Conservation (phyloP, 1,140 invertebrate species). For the Capitella teleta region DNA sequence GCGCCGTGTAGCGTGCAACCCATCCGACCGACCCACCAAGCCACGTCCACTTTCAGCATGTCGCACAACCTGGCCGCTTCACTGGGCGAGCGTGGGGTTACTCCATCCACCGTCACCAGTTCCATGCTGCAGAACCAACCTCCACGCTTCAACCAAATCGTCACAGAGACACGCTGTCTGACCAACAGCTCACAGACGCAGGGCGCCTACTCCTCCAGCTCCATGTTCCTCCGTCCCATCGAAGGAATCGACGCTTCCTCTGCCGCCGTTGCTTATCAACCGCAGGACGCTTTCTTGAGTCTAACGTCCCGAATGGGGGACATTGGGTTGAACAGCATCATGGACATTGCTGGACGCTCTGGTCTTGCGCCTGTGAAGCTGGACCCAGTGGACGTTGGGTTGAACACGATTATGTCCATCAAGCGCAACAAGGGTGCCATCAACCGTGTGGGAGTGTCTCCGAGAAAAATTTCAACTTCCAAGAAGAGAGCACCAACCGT, state of each 20-base stretch:
- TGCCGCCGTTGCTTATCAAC: not conserved
- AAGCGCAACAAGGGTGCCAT: too few relatives aligned
- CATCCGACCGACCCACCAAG: constrained; percentile 32
- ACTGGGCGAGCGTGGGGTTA: constrained; percentile 65
- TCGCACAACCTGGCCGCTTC: constrained; percentile 66
- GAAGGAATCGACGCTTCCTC: not conserved
- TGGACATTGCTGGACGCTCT: not conserved
- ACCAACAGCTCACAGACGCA: not conserved
- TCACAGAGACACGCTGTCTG: constrained; percentile 5
- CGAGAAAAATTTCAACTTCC: too few relatives aligned
- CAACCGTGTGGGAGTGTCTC: too few relatives aligned
- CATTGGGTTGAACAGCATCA: constrained; percentile 3
- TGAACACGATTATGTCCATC: constrained; percentile 10
- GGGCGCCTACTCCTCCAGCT: constrained; percentile 2
- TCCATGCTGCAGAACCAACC: constrained; percentile 1
- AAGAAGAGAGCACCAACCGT: too few relatives aligned
- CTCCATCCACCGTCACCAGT: constrained; percentile 26
- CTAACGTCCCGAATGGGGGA: not conserved
- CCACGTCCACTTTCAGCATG: constrained; percentile 64
- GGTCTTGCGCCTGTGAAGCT: not conserved
- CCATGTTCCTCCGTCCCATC: too few relatives aligned
- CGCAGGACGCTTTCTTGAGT: not conserved
- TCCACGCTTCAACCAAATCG: constrained; percentile 2
- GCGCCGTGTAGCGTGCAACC: not conserved
- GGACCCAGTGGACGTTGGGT: constrained; percentile 8